Percentiles rank a stretch among this genome's conserved stretches.
Evolutionary conservation across 1,140 invertebrate genomes (phyloP).

Genomic region (Mycetomoellerius zeteki): DNA sequence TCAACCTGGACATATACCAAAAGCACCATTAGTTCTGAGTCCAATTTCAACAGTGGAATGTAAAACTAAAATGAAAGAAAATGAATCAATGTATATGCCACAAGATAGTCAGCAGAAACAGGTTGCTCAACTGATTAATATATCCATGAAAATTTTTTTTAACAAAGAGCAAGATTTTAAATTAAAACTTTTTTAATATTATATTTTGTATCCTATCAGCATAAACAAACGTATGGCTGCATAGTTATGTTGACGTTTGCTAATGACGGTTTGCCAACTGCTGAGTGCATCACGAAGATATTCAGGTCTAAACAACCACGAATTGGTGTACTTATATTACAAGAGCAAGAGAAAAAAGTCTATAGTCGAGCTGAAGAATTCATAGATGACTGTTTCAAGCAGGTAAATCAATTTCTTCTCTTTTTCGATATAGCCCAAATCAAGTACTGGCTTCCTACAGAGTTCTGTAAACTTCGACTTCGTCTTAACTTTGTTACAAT

Average conservation of each 20-base stretch:
- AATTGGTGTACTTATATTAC: slow-evolving; percentile 81
- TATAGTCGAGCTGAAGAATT: slow-evolving; percentile 80
- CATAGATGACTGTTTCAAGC: slow-evolving; percentile 81
- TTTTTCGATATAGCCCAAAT: not conserved
- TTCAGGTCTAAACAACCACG: slow-evolving; percentile 78
- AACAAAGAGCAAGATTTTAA: not conserved
- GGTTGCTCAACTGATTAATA: slow-evolving; percentile 36
- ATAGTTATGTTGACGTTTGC: slow-evolving; percentile 81
- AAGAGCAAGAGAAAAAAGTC: slow-evolving; percentile 81
- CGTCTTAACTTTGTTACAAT: not conserved
- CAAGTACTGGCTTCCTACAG: not conserved
- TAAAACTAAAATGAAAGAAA: not conserved
- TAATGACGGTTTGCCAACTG: slow-evolving; percentile 73
- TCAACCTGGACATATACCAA: slow-evolving; percentile 71
- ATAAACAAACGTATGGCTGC: slow-evolving; percentile 72
- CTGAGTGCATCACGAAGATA: slow-evolving; percentile 73
- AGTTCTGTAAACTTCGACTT: not conserved
- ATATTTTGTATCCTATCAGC: slow-evolving; percentile 22
- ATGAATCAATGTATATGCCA: not conserved
- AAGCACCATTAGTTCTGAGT: slow-evolving; percentile 78
- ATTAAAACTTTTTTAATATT: not conserved
- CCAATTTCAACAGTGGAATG: slow-evolving; percentile 55
- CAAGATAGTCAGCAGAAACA: slow-evolving; percentile 60
- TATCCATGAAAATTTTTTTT: not conserved
- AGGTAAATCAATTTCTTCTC: slow-evolving; percentile 67